Base-by-base conservation (phyloP, 1,140 invertebrate genomes). In the Notospermus geniculatus region DNA sequence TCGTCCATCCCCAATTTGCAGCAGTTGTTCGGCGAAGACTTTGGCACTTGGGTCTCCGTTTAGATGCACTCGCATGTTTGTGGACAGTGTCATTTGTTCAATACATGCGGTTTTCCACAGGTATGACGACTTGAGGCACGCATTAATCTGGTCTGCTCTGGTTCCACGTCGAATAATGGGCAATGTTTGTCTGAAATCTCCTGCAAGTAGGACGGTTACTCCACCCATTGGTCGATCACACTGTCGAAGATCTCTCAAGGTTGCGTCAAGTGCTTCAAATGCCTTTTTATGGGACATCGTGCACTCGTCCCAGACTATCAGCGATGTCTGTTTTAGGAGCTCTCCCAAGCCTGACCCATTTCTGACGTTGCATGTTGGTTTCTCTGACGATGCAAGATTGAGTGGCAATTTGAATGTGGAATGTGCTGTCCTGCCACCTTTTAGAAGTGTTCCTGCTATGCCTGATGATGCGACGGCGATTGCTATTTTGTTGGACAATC, bases 381-480 rank as follows among this genome's bases (percentile, higher is more conserved):
- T 80, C 61, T 45, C 73, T 70, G 56, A 79, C 65, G 74, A 25
- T 72, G 71, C n/a, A 9, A 55, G 17, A 36, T 36, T 57, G 22
- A 61, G 36, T 45, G 57, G 57, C 11, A 58, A 41, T n/a, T n/a
- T n/a, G n/a, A n/a, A n/a, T n/a, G n/a, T n/a, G n/a, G n/a, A n/a
- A n/a, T n/a, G n/a, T n/a, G 36, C 39, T 43, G 39, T 43, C 39
- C 39, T 43, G 19, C 39, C 39, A 19, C 39, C 39, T 43, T 43
- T 43, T 43, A 43, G 19, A 13, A 43, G 39, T 84, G 39, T 43
- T 13, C 11, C 39, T 13, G 39, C 39, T 43, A 43, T 43, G 19
- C 39, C 39, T 11, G 39, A 43, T 19, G 39, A 43, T 13, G 39
- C 39, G 11, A 43, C 39, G 19, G 39, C 39, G 11, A 85, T 46